Evolutionary conservation across 1,140 invertebrate species (phyloP), one percentile per base, ranked within the genome.

Genomic region (Ceratina calcarata): DNA sequence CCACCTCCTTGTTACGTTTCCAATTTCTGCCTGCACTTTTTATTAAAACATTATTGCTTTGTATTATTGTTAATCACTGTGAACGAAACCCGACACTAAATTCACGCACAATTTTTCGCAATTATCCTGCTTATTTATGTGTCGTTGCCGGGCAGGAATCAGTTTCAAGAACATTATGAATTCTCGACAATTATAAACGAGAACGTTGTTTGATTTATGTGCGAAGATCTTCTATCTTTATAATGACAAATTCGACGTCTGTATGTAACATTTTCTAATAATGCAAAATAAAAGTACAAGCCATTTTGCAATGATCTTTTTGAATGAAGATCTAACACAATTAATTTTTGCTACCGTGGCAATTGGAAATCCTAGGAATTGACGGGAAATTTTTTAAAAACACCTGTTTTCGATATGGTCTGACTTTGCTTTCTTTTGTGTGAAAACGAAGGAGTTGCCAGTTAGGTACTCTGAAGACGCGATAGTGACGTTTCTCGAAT

Each of bases 401-500:
- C 4, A 32, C 27, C 27, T 1, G 27, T 4, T 32, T 32, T 4
- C 27, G 27, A 32, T 4, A 32, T 1, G 4, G 27, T 32, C 27
- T 3, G 37, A 0, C 37, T 45, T 45, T 45, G 37, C 62, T 18
- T 16, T 18, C 18, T n/a, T 55, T 55, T 55, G 53, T 0, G 4
- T 2, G 27, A 32, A 77, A 53, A 61, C 16, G 45, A 20, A 37
- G 7, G 7, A 18, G 51, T 45, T 37, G n/a, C 37, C 24, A 45
- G 61, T 37, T 51, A 13, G 22, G 12, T 51, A 58, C 79, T 69
- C 66, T 62, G 60, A 80, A 79, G 83, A 84, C 72, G 78, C 78
- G 83, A 85, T 83, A 83, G 62, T 78, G 85, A 86, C 85, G 82
- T 87, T 86, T 71, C 80, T 81, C 82, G 88, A 87, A 90, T 91